Conservation (phyloP, 2,113 vertebrate species). For the Crotalus viridis region DNA sequence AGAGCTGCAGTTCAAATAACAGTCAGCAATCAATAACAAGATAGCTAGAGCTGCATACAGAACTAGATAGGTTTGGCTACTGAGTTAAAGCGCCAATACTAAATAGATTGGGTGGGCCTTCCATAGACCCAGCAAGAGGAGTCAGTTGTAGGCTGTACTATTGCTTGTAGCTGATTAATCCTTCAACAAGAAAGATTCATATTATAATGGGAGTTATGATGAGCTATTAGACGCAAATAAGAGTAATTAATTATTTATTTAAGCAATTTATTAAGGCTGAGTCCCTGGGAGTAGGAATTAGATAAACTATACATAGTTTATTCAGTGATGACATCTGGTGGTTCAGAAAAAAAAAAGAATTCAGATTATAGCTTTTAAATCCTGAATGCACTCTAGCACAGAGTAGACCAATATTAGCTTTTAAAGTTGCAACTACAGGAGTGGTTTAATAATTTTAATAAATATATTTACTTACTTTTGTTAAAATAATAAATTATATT, state of each 20-base stretch:
- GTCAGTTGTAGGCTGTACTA: background rate
- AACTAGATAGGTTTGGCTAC: background rate
- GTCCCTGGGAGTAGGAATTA: background rate
- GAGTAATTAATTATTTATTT: fast-evolving
- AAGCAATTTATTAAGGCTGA: background rate
- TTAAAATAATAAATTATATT: background rate
- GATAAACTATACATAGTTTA: background rate
- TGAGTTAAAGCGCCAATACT: background rate
- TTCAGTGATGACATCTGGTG: slow-evolving; percentile 56
- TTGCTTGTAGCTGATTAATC: background rate
- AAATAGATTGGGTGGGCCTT: background rate
- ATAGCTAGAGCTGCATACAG: background rate
- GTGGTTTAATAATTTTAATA: background rate
- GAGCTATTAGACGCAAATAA: background rate
- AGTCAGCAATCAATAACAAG: background rate
- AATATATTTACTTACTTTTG: background rate
- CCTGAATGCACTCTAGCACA: background rate
- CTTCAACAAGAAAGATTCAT: background rate
- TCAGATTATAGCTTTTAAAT: background rate
- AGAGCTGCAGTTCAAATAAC: background rate
- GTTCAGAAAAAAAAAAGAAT: background rate
- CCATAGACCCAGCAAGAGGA: background rate
- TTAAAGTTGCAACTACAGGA: background rate
- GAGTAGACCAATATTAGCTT: too few relatives aligned
- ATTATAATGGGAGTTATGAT: background rate